A percentile compares a stretch with the other conserved stretches of the same genome.
These are phyloP conservation scores for Brachyhypopomus occidentalis DNA, from an alignment of 2,113 vertebrate species.

Conservation along the genomic window DNA sequence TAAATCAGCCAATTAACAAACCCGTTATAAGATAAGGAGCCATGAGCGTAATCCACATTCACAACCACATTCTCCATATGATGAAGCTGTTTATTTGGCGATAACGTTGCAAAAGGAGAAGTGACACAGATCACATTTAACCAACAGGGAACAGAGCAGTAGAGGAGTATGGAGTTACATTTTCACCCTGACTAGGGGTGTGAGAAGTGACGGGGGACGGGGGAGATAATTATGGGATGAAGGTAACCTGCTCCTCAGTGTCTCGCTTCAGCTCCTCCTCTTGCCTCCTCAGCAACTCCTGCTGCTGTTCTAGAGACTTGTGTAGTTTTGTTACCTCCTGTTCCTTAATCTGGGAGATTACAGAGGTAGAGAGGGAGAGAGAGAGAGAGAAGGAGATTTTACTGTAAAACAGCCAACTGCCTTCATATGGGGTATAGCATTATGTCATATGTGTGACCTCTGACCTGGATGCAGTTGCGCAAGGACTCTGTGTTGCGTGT, in stretches of 20 bases:
- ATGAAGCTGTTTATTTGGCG: too few relatives aligned
- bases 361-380: background rate
- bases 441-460: background rate
- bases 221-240: background rate
- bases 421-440: background rate
- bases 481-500: conserved; percentile 58
- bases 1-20: too few relatives aligned
- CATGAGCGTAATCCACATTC: too few relatives aligned
- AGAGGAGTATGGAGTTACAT: too few relatives aligned
- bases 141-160: too few relatives aligned
- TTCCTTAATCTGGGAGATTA: conserved; percentile 62
- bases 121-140: too few relatives aligned
- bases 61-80: too few relatives aligned
- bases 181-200: too few relatives aligned
- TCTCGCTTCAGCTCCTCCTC: conserved; percentile 63
- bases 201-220: too few relatives aligned
- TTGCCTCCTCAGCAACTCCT: conserved; percentile 56
- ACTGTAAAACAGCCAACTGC: background rate
- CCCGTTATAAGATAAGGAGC: too few relatives aligned
- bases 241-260: conserved; percentile 60
- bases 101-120: too few relatives aligned
- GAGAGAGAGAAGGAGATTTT: background rate
- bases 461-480: conserved; percentile 63
- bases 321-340: conserved; percentile 64
- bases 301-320: conserved; percentile 60